Evolutionary conservation across 1,140 invertebrate genomes (phyloP), one percentile per base, ranked within the genome.

Genomic region (Ooceraea biroi): DNA sequence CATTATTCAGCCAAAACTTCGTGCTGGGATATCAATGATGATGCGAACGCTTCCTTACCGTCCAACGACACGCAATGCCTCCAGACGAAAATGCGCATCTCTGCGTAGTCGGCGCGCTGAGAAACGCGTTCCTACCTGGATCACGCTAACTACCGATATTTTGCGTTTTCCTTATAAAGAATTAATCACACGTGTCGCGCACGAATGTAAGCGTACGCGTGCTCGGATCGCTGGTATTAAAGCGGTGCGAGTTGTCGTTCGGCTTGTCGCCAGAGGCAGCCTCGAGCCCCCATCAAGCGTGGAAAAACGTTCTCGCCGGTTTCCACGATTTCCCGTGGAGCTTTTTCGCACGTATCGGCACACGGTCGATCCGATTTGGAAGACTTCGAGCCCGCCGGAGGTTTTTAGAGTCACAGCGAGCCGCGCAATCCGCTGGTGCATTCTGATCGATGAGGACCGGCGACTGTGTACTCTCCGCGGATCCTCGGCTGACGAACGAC

Each of bases 31-130:
- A 74, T 61, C 22, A 61, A 44, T 50, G 12, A n/a, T 41, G 61
- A 46, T 69, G 63, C 41, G 57, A 76, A 72, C 57, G 10, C 44
- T 66, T 86, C 41, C 87, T 90, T 90, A 90, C 90, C 90, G 82
- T 91, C 90, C 85, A 91, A 90, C 87, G 90, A 91, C 66, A 91
- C 89, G 85, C 90, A 91, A 80, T 91, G 90, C 60, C 89, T 91
- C 90, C 90, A 91, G 76, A 90, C 90, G 85, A 91, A 91, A 60
- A 91, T 91, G 69, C 87, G 89, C 87, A 90, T 90, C 71, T 84
- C 63, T 55, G 66, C 55, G 52, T n/a, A 22, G 41, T 55, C 57
- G 30, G 41, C 12, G 27, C 27, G 25, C 3, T 17, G 63, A 78
- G 22, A 57, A 78, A 44, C 63, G 65, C 63, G 63, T 58, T 58